Conservation (phyloP, 2,797 vertebrate genomes). For the Nyctibius grandis region DNA sequence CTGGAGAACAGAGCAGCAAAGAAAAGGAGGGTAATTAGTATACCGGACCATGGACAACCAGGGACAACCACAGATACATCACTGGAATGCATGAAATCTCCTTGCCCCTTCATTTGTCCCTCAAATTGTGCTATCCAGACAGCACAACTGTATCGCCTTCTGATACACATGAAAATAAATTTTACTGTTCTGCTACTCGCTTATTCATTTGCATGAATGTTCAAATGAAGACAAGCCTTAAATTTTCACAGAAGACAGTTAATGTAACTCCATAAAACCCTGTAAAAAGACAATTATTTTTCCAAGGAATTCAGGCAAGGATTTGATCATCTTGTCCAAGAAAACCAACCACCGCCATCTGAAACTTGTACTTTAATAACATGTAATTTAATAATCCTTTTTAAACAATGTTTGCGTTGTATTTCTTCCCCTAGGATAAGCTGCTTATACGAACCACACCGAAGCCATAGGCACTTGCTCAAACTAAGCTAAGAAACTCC, state of each 20-base stretch:
- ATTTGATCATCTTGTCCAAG: background rate
- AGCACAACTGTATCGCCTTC: background rate
- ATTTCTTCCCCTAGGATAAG: conserved; percentile 4
- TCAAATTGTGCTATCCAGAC: background rate
- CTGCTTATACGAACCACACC: conserved; percentile 20
- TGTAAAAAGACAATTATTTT: background rate
- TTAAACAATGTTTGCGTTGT: background rate
- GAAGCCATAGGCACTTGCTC: background rate
- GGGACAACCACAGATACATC: conserved; percentile 26
- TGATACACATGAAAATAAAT: background rate
- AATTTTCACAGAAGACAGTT: background rate
- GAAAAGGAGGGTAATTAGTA: conserved; percentile 53
- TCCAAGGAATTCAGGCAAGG: background rate
- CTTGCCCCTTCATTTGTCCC: conserved; percentile 41
- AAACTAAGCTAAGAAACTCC: conserved; percentile 19
- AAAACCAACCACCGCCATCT: background rate
- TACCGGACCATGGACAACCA: conserved; percentile 22
- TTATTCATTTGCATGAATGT: background rate
- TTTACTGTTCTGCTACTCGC: background rate
- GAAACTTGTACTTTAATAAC: background rate
- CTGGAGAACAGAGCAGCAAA: conserved; percentile 39
- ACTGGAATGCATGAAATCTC: conserved; percentile 58
- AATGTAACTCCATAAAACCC: background rate
- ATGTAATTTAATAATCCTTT: conserved; percentile 22
- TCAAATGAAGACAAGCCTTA: background rate